These are phyloP conservation scores for Buphagus erythrorhynchus DNA, from an alignment of 2,797 vertebrate genomes.

Conservation along the genomic window DNA sequence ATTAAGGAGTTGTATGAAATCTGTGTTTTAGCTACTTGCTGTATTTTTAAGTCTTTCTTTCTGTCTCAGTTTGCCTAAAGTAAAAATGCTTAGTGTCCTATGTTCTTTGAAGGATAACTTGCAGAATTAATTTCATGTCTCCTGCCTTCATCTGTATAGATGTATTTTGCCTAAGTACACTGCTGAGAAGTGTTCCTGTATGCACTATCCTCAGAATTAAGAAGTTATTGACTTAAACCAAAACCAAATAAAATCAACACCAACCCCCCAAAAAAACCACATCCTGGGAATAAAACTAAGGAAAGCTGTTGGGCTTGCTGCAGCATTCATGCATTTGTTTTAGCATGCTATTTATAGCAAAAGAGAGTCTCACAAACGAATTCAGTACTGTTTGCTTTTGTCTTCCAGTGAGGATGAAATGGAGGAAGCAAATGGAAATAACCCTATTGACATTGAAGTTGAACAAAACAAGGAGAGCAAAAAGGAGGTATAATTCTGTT, in stretches of 20 bases:
- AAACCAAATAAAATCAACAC: neutral
- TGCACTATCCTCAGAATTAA: neutral
- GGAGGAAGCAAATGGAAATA: constrained; percentile 81
- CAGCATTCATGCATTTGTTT: neutral
- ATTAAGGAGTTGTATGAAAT: neutral
- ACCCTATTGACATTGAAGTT: constrained; percentile 82
- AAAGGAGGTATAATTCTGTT: constrained; percentile 82
- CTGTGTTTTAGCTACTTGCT: neutral
- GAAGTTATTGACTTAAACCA: neutral
- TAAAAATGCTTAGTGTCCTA: neutral
- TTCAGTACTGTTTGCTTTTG: constrained; percentile 54
- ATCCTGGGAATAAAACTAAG: neutral
- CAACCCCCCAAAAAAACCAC: rapidly evolving
- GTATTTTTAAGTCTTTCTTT: neutral
- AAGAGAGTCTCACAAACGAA: neutral
- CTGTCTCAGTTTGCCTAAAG: neutral
- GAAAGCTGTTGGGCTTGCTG: neutral
- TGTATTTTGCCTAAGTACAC: neutral
- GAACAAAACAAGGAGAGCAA: constrained; percentile 88
- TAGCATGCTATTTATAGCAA: neutral
- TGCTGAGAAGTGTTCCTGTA: neutral
- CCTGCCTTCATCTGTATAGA: neutral
- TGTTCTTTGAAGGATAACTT: neutral
- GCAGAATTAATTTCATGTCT: neutral
- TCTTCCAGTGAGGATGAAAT: constrained; percentile 88